Conservation (phyloP, 1,140 invertebrate species). For the Delia radicum region DNA sequence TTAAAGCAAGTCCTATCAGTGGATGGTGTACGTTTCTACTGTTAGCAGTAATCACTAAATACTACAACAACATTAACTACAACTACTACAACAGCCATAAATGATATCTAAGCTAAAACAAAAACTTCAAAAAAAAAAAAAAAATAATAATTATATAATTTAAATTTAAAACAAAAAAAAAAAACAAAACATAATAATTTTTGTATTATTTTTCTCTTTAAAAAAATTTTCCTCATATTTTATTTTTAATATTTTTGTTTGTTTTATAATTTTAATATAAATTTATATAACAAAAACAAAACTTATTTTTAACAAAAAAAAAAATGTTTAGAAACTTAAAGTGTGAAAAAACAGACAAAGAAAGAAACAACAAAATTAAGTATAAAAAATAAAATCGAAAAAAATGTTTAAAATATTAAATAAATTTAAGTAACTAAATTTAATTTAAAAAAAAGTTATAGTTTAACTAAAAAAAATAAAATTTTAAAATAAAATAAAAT, state of each 20-base stretch:
- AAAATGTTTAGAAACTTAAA: not conserved
- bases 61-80: slow-evolving; percentile 4
- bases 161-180: not conserved
- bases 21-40: slow-evolving; percentile 57
- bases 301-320: slow-evolving; percentile 9
- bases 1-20: slow-evolving; percentile 57
- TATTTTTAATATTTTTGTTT: slow-evolving; percentile 16
- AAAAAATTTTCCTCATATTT: not conserved
- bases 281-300: not conserved
- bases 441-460: slow-evolving; percentile 11
- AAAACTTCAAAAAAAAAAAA: not conserved
- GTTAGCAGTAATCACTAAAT: slow-evolving; percentile 39
- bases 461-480: slow-evolving; percentile 28
- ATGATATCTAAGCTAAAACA: not conserved
- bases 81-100: slow-evolving; percentile 20
- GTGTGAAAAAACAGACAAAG: not conserved
- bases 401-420: not conserved
- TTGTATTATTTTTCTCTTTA: not conserved
- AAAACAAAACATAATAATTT: not conserved
- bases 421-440: slow-evolving; percentile 14
- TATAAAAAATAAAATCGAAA: slow-evolving; percentile 20
- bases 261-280: slow-evolving; percentile 14
- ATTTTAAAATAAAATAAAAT: not conserved
- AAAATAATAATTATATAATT: not conserved
- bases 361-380: slow-evolving; percentile 7